phyloP scores from a whole-genome alignment of 2,113 vertebrate species.

The Sterrhoptilus dennistouni region DNA sequence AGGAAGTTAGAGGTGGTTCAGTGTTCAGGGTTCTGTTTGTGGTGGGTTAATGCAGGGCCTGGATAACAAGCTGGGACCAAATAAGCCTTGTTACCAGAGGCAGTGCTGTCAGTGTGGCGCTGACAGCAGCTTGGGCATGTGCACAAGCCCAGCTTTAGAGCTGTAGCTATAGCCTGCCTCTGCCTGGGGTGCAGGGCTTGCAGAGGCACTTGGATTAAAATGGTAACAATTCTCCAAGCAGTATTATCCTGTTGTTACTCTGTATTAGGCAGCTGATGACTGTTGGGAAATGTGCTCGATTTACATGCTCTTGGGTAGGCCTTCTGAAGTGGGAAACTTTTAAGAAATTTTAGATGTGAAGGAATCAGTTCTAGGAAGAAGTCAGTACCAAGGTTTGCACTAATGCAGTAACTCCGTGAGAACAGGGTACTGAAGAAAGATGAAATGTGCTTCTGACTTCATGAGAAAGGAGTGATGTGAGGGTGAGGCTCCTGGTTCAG shows the following conservation, averaged over 20 bases:
- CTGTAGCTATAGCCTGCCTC: rapidly evolving
- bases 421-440: not conserved
- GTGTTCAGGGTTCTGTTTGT: not conserved
- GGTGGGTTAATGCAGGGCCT: not conserved
- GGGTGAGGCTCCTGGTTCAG: not conserved
- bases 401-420: not conserved
- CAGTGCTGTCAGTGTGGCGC: rapidly evolving
- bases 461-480: not conserved
- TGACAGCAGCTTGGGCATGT: rapidly evolving
- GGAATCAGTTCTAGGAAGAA: not conserved
- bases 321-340: not conserved
- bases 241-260: not conserved
- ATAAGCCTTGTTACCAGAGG: not conserved
- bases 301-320: not conserved
- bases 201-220: rapidly evolving
- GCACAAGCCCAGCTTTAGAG: not conserved
- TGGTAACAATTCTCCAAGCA: not conserved
- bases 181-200: not conserved
- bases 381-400: not conserved
- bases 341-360: rapidly evolving
- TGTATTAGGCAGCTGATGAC: not conserved
- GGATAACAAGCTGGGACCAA: not conserved
- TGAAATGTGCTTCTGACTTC: not conserved
- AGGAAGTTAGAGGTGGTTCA: not conserved
- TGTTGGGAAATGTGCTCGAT: not conserved